Percentiles rank a stretch among this genome's conserved stretches.
Conservation (phyloP, 1,140 invertebrate species). For the Oryzaephilus surinamensis region DNA sequence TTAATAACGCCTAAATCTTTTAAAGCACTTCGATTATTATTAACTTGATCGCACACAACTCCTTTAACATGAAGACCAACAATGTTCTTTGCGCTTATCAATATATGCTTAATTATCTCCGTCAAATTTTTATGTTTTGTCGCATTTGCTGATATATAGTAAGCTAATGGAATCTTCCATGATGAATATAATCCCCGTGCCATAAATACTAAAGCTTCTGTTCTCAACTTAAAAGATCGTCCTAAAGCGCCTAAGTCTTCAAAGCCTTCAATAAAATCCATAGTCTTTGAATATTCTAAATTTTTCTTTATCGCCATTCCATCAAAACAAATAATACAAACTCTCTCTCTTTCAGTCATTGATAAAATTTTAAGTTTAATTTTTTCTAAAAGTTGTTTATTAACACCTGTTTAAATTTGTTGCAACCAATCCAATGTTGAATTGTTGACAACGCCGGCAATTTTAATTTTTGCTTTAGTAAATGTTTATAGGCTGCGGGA, state of each 20-base stretch:
- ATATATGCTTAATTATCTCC: constrained; percentile 1
- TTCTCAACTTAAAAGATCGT: constrained; percentile 3
- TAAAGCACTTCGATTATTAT: constrained; percentile 8
- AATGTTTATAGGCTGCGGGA: constrained; percentile 7
- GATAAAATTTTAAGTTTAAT: constrained; percentile 6
- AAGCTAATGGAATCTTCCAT: constrained; percentile 15
- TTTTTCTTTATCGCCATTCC: constrained; percentile 17
- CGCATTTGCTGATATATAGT: constrained; percentile 5
- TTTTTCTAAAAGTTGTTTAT: constrained; percentile 2
- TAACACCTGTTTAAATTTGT: constrained; percentile 4
- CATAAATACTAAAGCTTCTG: constrained; percentile 13
- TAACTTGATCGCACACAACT: constrained; percentile 9
- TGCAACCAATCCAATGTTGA: constrained; percentile 6
- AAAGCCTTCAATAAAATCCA: constrained; percentile 16
- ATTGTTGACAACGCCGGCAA: constrained; percentile 6
- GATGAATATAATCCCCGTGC: constrained; percentile 6
- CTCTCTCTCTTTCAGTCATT: constrained; percentile 8
- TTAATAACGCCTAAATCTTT: constrained; percentile 7
- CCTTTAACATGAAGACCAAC: neutral
- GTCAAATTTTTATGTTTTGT: constrained; percentile 1
- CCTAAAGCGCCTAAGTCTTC: constrained; percentile 14
- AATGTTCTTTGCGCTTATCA: neutral
- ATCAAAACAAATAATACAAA: constrained; percentile 11
- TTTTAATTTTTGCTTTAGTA: constrained; percentile 5
- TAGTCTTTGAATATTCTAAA: constrained; percentile 8